Conservation (phyloP, 2,888 invertebrate genomes). For the Drosophila macrospina region DNA sequence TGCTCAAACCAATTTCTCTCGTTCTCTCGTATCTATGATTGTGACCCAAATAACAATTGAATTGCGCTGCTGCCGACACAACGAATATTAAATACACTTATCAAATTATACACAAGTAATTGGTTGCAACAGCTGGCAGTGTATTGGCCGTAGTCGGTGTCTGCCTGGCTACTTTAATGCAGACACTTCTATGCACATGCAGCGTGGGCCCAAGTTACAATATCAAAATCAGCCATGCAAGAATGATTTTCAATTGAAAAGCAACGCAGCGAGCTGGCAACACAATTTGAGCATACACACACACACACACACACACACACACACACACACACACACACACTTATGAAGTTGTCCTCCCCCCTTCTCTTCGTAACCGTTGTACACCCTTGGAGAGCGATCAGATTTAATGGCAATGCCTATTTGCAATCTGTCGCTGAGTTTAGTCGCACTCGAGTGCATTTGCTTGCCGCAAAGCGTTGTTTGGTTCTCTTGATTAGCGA, state of each 20-base stretch:
- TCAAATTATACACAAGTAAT: neutral
- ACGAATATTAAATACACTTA: conserved; percentile 17
- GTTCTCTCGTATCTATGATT: conserved; percentile 34
- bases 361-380: neutral
- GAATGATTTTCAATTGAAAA: conserved; percentile 70
- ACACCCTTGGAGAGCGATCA: conserved; percentile 46
- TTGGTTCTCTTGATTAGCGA: conserved; percentile 42
- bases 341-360: no score
- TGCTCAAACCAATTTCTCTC: conserved; percentile 25
- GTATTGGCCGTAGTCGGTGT: conserved; percentile 14
- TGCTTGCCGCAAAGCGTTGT: conserved; percentile 29
- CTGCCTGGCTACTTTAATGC: neutral
- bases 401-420: conserved; percentile 63
- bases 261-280: conserved; percentile 62
- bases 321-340: no score
- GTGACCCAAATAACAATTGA: conserved; percentile 53
- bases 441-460: conserved; percentile 50
- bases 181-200: neutral
- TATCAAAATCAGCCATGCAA: conserved; percentile 53
- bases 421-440: conserved; percentile 61
- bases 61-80: conserved; percentile 2
- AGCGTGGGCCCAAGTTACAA: conserved; percentile 22
- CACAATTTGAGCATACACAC: conserved; percentile 46
- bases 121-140: neutral
- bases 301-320: neutral